Conservation (phyloP, 2,113 vertebrate genomes). For the Ictalurus furcatus region DNA sequence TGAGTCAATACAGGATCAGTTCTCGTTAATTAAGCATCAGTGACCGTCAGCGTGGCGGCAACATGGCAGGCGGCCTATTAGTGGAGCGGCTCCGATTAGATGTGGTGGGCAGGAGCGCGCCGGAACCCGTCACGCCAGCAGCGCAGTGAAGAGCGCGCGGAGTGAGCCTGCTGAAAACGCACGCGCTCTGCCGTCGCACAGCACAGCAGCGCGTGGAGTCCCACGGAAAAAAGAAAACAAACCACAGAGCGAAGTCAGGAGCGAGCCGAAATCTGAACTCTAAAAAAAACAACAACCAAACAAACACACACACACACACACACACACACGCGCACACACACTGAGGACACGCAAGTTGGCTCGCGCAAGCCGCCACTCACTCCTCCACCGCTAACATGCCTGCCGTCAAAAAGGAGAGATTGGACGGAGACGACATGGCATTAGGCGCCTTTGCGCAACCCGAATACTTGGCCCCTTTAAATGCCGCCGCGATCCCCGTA, state of each 20-base stretch:
- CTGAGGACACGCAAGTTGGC: slow-evolving; percentile 72
- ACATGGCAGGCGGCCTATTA: slow-evolving; percentile 76
- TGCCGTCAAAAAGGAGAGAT: slow-evolving; percentile 93
- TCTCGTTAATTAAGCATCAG: slow-evolving; percentile 74
- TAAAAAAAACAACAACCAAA: slow-evolving; percentile 21
- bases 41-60: slow-evolving; percentile 73
- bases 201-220: slow-evolving; percentile 66
- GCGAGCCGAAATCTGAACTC: slow-evolving; percentile 62
- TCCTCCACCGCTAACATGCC: slow-evolving; percentile 85
- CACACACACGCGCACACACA: background rate
- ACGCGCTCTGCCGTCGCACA: slow-evolving; percentile 69
- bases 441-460: slow-evolving; percentile 87
- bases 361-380: slow-evolving; percentile 69
- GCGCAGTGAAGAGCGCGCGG: slow-evolving; percentile 55
- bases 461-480: slow-evolving; percentile 87
- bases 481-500: slow-evolving; percentile 83
- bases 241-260: slow-evolving; percentile 59
- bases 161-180: slow-evolving; percentile 52
- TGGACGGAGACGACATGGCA: slow-evolving; percentile 90
- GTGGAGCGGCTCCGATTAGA: slow-evolving; percentile 77
- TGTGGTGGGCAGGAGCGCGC: slow-evolving; percentile 77
- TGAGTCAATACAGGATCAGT: slow-evolving; percentile 65
- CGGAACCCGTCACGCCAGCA: slow-evolving; percentile 70
- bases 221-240: slow-evolving; percentile 51
- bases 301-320: background rate